These are phyloP conservation scores for Gnathonemus longibarbis DNA, from an alignment of 2,113 vertebrate genomes.

Conservation along the genomic window DNA sequence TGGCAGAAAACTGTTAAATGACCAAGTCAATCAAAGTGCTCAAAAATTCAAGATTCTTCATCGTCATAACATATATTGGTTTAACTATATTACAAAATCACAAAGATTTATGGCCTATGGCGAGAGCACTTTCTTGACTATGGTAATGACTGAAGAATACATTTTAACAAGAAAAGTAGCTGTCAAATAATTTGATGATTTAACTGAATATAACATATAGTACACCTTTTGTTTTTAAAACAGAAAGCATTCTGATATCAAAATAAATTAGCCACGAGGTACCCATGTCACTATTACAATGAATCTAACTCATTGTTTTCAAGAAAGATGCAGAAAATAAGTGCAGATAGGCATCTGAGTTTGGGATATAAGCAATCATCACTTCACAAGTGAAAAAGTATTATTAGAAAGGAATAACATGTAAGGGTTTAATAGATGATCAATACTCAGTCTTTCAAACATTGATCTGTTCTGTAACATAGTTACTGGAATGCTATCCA, in stretches of 20 bases:
- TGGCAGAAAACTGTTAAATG: neutral
- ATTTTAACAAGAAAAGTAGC: neutral
- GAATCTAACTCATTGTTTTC: neutral
- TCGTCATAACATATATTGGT: neutral
- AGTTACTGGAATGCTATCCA: constrained; percentile 3
- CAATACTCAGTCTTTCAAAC: neutral
- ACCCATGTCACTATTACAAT: neutral
- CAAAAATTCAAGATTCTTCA: neutral
- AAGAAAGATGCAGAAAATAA: neutral
- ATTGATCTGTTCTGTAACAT: neutral
- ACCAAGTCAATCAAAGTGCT: neutral
- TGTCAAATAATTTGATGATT: neutral
- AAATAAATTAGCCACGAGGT: neutral
- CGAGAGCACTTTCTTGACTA: neutral
- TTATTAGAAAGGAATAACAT: neutral
- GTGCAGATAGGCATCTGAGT: neutral
- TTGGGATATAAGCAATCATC: neutral
- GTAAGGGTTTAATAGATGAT: neutral
- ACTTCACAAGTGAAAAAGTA: neutral
- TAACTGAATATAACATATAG: neutral
- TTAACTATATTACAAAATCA: neutral
- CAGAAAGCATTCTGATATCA: neutral
- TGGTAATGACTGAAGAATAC: neutral
- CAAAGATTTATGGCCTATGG: neutral
- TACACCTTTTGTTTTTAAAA: neutral